Base-by-base conservation (phyloP, 2,797 vertebrate genomes). In the Anas georgica region DNA sequence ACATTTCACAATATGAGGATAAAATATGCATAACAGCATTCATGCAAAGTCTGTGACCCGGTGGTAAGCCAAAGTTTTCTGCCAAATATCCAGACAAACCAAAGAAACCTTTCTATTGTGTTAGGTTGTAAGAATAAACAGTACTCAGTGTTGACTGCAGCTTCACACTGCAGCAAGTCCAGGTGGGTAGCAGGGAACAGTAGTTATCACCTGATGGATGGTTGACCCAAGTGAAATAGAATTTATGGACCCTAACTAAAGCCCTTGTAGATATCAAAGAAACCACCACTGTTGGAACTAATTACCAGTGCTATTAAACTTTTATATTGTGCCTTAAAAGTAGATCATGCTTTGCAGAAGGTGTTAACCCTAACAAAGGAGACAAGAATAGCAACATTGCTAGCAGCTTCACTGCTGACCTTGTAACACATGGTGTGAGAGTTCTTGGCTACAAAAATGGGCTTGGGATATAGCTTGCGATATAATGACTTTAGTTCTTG, bases 271-370 rank as follows among this genome's bases (percentile, higher is more conserved):
- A 81, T 83, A 79, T 77, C 83, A 62, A 60, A 70, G 72, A 77
- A 93, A 88, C 43, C 43, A 15, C 52, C 70, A 23, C 67, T 58
- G 33, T 12, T 88, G 92, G 81, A 81, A 41, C 83, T 94, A 77
- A 91, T 97, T 92, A 83, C 1, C 3, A 88, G 56, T 0, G 1
- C 83, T 55, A 12, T 58, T 90, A 91, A 93, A 87, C 52, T 90
- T 97, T 96, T 94, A 96, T 90, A 35, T 29, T 14, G n/a, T 59
- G 72, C 86, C 78, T 90, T 95, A 88, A 94, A 95, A 91, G 83
- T 90, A 93, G 90, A 92, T 90, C 79, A 86, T 80, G 94, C 94
- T 84, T 88, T 90, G 75, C 88, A 84, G 55, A 88, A 78, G 64
- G 87, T 58, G 56, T 64, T 86, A 93, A 84, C 67, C 48, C 43